Evolutionary conservation across 2,888 invertebrate genomes (phyloP).

Genomic region (Druceiella hillmani): DNA sequence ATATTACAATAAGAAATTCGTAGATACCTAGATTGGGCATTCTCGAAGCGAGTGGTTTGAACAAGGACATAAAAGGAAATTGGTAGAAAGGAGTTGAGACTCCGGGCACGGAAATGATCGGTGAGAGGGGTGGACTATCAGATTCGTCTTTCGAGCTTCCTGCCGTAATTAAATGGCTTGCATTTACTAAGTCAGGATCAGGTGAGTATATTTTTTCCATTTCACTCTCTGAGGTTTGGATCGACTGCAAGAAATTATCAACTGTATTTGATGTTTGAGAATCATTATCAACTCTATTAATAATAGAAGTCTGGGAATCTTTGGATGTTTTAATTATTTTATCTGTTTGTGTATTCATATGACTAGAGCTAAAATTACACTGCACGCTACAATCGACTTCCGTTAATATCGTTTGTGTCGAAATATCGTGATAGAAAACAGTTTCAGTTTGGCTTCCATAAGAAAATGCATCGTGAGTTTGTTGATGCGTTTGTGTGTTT

Average conservation of each 20-base stretch:
- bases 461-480: conserved; percentile 34
- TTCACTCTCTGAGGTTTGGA: too few relatives aligned
- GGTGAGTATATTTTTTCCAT: too few relatives aligned
- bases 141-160: conserved; percentile 33
- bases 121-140: conserved; percentile 46
- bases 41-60: conserved; percentile 46
- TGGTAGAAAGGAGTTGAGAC: conserved; percentile 31
- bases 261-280: too few relatives aligned
- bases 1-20: conserved; percentile 9
- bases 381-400: conserved; percentile 40
- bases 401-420: conserved; percentile 39
- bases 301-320: too few relatives aligned
- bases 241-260: too few relatives aligned
- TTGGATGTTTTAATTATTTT: conserved; percentile 32
- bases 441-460: conserved; percentile 44
- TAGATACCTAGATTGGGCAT: conserved; percentile 48
- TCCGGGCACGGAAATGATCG: conserved; percentile 32
- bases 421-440: conserved; percentile 37
- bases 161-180: too few relatives aligned
- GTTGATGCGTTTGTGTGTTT: conserved; percentile 40
- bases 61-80: conserved; percentile 41
- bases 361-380: conserved; percentile 32
- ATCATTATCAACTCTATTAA: too few relatives aligned
- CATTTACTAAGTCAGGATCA: too few relatives aligned
- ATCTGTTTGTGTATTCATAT: conserved; percentile 43